Evolutionary conservation across 2,888 invertebrate genomes (phyloP).

Genomic region (Phortica okadai): DNA sequence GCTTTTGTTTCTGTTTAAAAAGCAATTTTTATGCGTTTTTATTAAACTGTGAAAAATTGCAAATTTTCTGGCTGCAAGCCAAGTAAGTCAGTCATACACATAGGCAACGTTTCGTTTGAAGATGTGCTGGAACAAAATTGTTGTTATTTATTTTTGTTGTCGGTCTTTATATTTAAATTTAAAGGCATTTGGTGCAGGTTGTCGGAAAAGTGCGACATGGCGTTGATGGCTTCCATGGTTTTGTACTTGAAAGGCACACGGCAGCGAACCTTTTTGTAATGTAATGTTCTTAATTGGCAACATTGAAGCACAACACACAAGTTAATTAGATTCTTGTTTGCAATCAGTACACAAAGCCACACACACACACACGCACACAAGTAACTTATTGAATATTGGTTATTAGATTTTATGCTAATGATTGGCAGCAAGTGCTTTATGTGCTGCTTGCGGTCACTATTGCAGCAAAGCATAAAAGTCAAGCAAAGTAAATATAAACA

Average conservation of each 20-base stretch:
- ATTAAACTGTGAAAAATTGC: neutral
- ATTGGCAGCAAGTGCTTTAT: neutral
- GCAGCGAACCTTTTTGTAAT: no score
- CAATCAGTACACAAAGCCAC: neutral
- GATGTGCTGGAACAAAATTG: neutral
- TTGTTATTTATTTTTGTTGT: neutral
- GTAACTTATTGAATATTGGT: slow-evolving; percentile 30
- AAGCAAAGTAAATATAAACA: slow-evolving; percentile 34
- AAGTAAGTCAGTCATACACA: slow-evolving; percentile 16
- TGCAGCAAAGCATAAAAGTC: neutral
- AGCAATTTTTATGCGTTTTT: neutral
- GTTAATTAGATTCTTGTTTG: neutral
- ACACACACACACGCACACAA: slow-evolving; percentile 37
- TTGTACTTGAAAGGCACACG: no score
- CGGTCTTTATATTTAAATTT: neutral
- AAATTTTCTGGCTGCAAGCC: slow-evolving; percentile 23
- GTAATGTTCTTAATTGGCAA: no score
- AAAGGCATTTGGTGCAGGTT: neutral
- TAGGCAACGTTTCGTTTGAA: neutral
- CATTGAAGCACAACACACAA: no score
- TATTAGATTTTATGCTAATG: neutral
- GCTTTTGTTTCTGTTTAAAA: neutral
- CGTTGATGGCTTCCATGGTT: no score
- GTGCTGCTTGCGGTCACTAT: neutral
- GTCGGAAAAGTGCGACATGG: no score